Base-by-base conservation (phyloP, 2,113 vertebrate species). In the Amphiprion percula region DNA sequence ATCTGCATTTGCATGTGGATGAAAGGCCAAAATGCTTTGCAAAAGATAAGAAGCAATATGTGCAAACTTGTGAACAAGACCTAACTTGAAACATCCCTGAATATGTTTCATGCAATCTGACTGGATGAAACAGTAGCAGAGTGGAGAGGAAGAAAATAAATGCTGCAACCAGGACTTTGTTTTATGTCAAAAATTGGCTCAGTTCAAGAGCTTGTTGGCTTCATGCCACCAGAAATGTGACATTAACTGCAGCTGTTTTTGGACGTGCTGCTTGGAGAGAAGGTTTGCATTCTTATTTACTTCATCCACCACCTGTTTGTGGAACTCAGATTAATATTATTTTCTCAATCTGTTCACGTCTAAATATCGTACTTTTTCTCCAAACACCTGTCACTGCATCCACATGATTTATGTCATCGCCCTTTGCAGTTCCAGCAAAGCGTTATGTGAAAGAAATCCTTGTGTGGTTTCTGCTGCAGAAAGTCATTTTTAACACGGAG, bases 401-500 rank as follows among this genome's bases (percentile, higher is more conserved):
- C 75, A 53, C 12, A 60, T 77, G 66, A 73, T 78, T 65, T 68
- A 74, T 80, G 47, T 65, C 8, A n/a, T 64, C 0, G 0, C 33
- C 56, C 44, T 50, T 47, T 55, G 19, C 41, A 49, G 63, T 12
- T 70, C 41, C 23, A 59, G 50, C 55, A 55, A 47, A 67, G 41
- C 5, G 71, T 74, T 54, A 53, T 77, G 44, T 73, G 26, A 56
- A 59, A 59, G 4, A 46, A 72, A 73, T 80, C 60, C 66, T 60
- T 73, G 56, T 60, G 65, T 58, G 64, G 52, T 66, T 65, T 61
- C 9, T 74, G 68, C 49, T 41, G 56, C 33, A 69, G 50, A 68
- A 74, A 79, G 60, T 80, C 47, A 61, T 69, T 82, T 80, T 83
- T 50, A 83, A 73, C 24, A 55, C 11, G 61, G 26, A n/a, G 66